Evolutionary conservation across 2,888 invertebrate genomes (phyloP).

Genomic region (Mellilla xanthometata): DNA sequence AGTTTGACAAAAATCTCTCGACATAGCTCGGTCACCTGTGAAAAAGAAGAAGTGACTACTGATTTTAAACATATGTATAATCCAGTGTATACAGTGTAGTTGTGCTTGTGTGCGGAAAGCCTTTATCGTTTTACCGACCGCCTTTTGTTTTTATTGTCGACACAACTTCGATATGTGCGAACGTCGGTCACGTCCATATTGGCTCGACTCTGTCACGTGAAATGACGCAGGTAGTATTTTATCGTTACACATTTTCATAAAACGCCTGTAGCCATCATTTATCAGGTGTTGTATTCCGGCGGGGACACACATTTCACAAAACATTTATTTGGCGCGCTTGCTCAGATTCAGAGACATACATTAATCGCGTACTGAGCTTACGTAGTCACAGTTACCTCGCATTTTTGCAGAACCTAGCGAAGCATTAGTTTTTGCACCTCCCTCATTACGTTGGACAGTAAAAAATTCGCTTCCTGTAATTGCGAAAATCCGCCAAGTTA

Average conservation of each 20-base stretch:
- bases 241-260: conserved; percentile 63
- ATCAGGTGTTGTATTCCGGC: conserved; percentile 63
- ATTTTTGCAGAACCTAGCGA: conserved; percentile 33
- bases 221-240: conserved; percentile 49
- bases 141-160: background rate
- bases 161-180: conserved; percentile 15
- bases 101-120: no score
- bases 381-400: conserved; percentile 41
- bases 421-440: conserved; percentile 44
- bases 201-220: conserved; percentile 31
- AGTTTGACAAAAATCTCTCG: no score
- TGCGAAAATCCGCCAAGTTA: conserved; percentile 51
- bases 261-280: conserved; percentile 65
- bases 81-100: no score
- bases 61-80: no score
- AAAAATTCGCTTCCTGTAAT: conserved; percentile 53
- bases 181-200: conserved; percentile 12
- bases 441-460: conserved; percentile 54
- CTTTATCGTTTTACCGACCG: background rate
- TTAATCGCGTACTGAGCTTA: conserved; percentile 55
- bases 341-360: conserved; percentile 60
- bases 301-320: conserved; percentile 62
- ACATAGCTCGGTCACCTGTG: no score
- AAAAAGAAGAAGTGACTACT: no score
- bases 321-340: conserved; percentile 61